Evolutionary conservation across 2,888 invertebrate species (phyloP).

Genomic region (Aspidiotus destructor): DNA sequence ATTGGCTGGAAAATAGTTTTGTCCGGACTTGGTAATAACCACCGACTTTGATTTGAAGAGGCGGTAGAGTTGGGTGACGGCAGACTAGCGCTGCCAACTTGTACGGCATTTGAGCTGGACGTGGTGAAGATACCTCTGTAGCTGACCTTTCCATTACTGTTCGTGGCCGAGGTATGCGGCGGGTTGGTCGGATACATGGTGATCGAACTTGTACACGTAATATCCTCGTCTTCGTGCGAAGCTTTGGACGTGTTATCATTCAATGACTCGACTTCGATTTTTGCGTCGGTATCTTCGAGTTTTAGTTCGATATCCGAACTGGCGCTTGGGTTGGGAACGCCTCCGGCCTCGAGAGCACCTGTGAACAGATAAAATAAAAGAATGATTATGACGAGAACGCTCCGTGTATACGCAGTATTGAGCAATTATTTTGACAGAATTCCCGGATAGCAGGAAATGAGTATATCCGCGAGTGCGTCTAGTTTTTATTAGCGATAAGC

Average conservation of each 20-base stretch:
- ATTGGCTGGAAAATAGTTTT: conserved; percentile 55
- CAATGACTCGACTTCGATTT: conserved; percentile 34
- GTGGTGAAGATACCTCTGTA: conserved; percentile 66
- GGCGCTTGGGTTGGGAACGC: conserved; percentile 32
- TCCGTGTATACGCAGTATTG: too few species aligned
- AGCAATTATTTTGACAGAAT: too few species aligned
- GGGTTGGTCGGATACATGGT: conserved; percentile 38
- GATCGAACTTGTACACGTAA: conserved; percentile 27
- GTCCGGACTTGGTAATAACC: conserved; percentile 61
- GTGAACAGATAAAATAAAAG: conserved; percentile 11
- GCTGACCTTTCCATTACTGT: conserved; percentile 42
- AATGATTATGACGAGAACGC: not conserved
- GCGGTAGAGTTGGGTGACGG: conserved; percentile 44
- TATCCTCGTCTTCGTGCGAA: conserved; percentile 32
- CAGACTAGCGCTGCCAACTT: conserved; percentile 41
- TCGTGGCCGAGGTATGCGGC: conserved; percentile 38
- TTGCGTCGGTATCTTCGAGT: conserved; percentile 25
- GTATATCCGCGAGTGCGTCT: too few species aligned
- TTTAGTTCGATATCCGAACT: conserved; percentile 29
- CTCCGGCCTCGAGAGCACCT: conserved; percentile 36
- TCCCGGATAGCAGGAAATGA: too few species aligned
- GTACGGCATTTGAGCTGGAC: conserved; percentile 47
- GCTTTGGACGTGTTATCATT: conserved; percentile 32
- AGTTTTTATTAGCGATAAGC: too few species aligned
- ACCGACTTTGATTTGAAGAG: conserved; percentile 54